These are phyloP conservation scores for Choreutis nemorana DNA, from an alignment of 2,888 invertebrate species.

Conservation along the genomic window DNA sequence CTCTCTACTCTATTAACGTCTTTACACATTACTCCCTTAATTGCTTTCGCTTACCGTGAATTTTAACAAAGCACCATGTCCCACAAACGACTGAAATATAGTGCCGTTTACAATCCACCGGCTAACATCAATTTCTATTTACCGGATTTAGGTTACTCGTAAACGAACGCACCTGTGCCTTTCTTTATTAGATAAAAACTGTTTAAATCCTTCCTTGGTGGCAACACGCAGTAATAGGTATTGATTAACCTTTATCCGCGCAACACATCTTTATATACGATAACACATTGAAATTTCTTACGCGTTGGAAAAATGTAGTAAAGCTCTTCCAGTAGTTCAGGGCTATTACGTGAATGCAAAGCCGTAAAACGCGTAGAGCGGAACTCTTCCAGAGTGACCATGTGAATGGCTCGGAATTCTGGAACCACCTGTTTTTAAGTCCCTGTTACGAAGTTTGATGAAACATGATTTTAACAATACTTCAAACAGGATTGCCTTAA, in stretches of 20 bases:
- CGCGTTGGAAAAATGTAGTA: too few relatives aligned
- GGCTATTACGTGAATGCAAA: too few relatives aligned
- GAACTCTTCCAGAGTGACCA: too few relatives aligned
- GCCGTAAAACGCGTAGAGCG: too few relatives aligned
- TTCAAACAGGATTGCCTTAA: constrained; percentile 5
- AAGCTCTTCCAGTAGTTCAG: too few relatives aligned
- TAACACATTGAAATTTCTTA: too few relatives aligned
- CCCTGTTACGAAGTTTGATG: too few relatives aligned
- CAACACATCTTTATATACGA: too few relatives aligned
- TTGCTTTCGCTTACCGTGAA: constrained; percentile 57
- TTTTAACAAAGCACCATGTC: constrained; percentile 49
- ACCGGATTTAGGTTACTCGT: constrained; percentile 38
- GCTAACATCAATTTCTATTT: constrained; percentile 55
- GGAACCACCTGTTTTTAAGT: too few relatives aligned
- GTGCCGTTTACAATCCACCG: constrained; percentile 47
- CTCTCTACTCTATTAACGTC: constrained; percentile 54
- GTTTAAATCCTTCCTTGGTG: constrained; percentile 25
- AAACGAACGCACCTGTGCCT: constrained; percentile 37
- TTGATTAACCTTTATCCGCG: too few relatives aligned
- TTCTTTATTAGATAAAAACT: constrained; percentile 40
- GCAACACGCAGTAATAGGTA: too few relatives aligned
- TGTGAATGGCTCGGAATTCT: too few relatives aligned
- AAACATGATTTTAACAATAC: constrained; percentile 3
- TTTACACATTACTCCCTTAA: constrained; percentile 55
- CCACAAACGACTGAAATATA: constrained; percentile 47